Percentiles rank a stretch among this genome's conserved stretches.
These are phyloP conservation scores for Mimachlamys varia DNA, from an alignment of 2,888 invertebrate species.

Conservation along the genomic window DNA sequence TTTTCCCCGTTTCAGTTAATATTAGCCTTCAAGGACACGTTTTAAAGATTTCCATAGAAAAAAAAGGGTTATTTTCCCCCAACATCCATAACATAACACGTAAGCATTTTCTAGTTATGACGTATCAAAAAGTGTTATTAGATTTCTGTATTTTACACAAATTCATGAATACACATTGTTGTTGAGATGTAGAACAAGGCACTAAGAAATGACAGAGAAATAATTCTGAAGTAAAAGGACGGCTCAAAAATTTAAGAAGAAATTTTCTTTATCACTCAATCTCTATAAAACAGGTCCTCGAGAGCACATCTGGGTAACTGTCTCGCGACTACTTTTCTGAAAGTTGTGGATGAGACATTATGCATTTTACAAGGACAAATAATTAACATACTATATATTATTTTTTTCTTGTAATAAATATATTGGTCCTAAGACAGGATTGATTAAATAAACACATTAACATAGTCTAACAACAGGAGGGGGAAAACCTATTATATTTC, in stretches of 20 bases:
- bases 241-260: constrained; percentile 11
- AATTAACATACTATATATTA: constrained; percentile 32
- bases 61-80: neutral
- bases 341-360: constrained; percentile 9
- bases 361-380: constrained; percentile 26
- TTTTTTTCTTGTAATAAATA: constrained; percentile 33
- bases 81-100: neutral
- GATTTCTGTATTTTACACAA: neutral
- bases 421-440: constrained; percentile 31
- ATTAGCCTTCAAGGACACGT: neutral
- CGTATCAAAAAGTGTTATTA: neutral
- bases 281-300: constrained; percentile 4
- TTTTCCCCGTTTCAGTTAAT: neutral
- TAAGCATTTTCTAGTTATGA: constrained; percentile 7
- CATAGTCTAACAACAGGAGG: constrained; percentile 17
- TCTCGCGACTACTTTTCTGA: constrained; percentile 5
- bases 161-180: constrained; percentile 16
- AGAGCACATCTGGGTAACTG: neutral
- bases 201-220: constrained; percentile 20
- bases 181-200: neutral
- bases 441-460: constrained; percentile 23
- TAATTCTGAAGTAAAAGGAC: neutral
- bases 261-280: neutral
- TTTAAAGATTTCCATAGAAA: neutral
- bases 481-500: neutral